Percentiles rank a stretch among this genome's conserved stretches.
Evolutionary conservation across 2,888 invertebrate genomes (phyloP).

Genomic region (Salpingus planirostris): DNA sequence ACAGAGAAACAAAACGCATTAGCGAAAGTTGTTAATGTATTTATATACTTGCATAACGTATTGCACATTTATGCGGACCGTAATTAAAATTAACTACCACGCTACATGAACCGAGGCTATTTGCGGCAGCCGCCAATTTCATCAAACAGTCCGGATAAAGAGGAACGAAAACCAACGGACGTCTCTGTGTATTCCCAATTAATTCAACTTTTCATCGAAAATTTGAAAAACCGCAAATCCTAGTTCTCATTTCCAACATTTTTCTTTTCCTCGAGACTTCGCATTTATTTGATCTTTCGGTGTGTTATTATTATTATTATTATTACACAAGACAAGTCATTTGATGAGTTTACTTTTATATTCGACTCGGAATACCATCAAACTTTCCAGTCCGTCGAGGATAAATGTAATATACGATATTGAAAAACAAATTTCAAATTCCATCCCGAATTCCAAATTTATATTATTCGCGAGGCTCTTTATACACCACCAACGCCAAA

Average conservation of each 20-base stretch:
- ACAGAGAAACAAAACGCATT: slow-evolving; percentile 1
- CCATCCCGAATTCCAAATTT: slow-evolving; percentile 13
- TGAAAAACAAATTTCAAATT: slow-evolving; percentile 17
- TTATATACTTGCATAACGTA: background rate
- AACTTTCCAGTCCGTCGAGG: slow-evolving; percentile 24
- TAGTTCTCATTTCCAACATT: no score
- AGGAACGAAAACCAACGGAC: no score
- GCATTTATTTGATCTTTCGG: background rate
- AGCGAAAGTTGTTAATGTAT: background rate
- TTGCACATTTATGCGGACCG: background rate
- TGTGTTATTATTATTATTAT: slow-evolving; percentile 3
- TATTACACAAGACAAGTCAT: slow-evolving; percentile 14
- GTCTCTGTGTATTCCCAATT: background rate
- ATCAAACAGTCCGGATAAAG: no score
- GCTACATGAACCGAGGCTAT: background rate
- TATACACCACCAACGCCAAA: no score
- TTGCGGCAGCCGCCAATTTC: no score
- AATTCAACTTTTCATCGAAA: background rate
- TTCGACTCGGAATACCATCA: slow-evolving; percentile 25
- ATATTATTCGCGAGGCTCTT: no score
- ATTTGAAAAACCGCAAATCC: background rate
- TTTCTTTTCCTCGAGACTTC: no score
- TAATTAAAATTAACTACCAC: background rate
- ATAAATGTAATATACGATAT: slow-evolving; percentile 24
- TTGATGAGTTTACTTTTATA: slow-evolving; percentile 28